Conservation (phyloP, 2,113 vertebrate species). For the Vombatus ursinus region DNA sequence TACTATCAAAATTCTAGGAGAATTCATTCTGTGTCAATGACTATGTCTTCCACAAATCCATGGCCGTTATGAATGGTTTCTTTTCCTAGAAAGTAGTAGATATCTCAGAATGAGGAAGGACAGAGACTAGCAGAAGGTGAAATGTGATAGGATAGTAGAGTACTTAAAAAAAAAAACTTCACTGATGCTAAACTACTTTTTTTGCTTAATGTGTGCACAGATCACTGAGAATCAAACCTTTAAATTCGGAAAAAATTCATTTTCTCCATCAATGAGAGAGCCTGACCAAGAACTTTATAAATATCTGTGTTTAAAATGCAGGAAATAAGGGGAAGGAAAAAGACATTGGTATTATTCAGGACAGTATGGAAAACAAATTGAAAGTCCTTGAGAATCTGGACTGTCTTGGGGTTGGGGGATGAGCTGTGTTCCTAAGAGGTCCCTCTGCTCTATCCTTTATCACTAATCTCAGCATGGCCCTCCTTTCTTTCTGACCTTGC, state of each 20-base stretch:
- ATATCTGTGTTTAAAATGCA: neutral
- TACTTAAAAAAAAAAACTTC: too few relatives aligned
- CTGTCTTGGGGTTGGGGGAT: neutral
- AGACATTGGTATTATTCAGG: neutral
- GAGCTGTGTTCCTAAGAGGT: neutral
- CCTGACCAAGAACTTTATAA: neutral
- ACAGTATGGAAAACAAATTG: neutral
- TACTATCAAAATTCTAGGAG: conserved; percentile 20
- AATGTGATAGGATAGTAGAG: neutral
- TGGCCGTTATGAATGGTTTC: neutral
- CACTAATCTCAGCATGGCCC: neutral
- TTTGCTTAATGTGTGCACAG: neutral
- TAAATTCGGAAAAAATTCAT: conserved; percentile 19
- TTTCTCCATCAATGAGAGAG: neutral
- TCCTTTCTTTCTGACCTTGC: neutral
- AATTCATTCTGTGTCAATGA: conserved; percentile 14
- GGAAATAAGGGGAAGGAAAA: neutral
- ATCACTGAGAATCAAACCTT: conserved; percentile 5
- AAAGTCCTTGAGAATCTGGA: neutral
- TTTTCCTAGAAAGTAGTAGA: neutral
- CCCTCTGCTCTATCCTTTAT: neutral
- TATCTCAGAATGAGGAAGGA: neutral
- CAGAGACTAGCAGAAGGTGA: neutral
- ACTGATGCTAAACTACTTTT: too few relatives aligned
- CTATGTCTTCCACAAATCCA: neutral